Base-by-base conservation (phyloP, 2,888 invertebrate species). In the Noctua pronuba region DNA sequence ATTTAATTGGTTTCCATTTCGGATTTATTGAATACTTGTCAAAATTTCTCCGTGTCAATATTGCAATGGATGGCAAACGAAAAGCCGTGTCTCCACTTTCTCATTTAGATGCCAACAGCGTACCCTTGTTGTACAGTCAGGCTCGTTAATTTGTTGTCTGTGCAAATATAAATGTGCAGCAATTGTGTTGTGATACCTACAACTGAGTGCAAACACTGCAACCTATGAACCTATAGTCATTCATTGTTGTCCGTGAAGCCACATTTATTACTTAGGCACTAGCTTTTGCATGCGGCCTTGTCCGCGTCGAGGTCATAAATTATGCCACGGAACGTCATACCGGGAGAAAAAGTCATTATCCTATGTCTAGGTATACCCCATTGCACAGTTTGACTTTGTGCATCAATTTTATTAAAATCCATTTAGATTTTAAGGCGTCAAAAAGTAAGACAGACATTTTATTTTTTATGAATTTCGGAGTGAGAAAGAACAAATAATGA, bases 1-100 rank as follows among this genome's bases (percentile, higher is more conserved):
- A 70, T n/a, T 71, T 64, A 44, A 71, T 74, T 21, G 21, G 7
- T 11, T 35, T 75, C 55, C 88, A 88, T 82, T 85, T 67, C 77
- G 24, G 28, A 24, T 73, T 31, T 31, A n/a, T 10, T n/a, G 16
- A 21, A 67, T 28, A 16, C 10, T 0, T 44, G 21, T 82, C 55
- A 52, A 38, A 60, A 69, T 73, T 72, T 70, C 0, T 24, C 21
- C 31, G 66, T 58, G 35, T 11, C 21, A 78, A 78, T 21, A 71
- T 38, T 66, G 38, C 73, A 67, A 85, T 86, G 87, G 62, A 83
- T 49, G 10, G 8, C 41, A 58, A 75, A 76, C 62, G 38, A 58
- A 79, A 70, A 58, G 2, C 8, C 24, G 21, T n/a, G 64, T 38
- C 65, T 31, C 28, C 4, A 60, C 83, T 83, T 80, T 87, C 85